Evolutionary conservation across 1,140 invertebrate genomes (phyloP).

Genomic region (Cyclargus thomasi): DNA sequence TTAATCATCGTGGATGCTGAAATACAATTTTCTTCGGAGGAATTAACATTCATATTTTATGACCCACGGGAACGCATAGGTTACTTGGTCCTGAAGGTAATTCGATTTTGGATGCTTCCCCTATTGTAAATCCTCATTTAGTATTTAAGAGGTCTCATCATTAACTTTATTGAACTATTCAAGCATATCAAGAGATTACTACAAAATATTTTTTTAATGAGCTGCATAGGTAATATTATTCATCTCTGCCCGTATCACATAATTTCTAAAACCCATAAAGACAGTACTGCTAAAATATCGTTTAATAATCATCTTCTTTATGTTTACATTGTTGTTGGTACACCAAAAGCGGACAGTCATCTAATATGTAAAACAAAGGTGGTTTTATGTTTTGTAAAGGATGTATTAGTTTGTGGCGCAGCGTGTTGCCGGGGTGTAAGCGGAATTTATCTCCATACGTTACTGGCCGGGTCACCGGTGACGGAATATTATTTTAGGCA

Average conservation of each 20-base stretch:
- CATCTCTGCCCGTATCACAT: too few species aligned
- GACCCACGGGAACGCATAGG: conserved; percentile 43
- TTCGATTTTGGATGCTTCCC: neutral
- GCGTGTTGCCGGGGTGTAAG: conserved; percentile 45
- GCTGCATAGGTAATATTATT: too few species aligned
- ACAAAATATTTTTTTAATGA: neutral
- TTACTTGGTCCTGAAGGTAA: conserved; percentile 42
- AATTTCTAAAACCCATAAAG: too few species aligned
- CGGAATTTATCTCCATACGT: conserved; percentile 42
- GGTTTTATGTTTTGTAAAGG: neutral
- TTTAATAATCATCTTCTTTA: too few species aligned
- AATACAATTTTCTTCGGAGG: conserved; percentile 69
- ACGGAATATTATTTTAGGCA: conserved; percentile 67
- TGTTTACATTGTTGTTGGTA: neutral
- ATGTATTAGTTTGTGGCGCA: conserved; percentile 27
- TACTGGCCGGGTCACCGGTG: conserved; percentile 32
- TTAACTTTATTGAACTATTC: neutral
- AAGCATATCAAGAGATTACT: neutral
- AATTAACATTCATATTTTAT: conserved; percentile 74
- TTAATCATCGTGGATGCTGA: conserved; percentile 68
- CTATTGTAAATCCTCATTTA: conserved; percentile 1
- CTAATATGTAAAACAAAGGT: conserved; percentile 1
- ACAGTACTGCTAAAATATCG: too few species aligned
- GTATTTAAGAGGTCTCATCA: neutral
- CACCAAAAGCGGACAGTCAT: neutral